phyloP scores from a whole-genome alignment of 2,797 vertebrate genomes.

The Acestrorhynchus altus region DNA sequence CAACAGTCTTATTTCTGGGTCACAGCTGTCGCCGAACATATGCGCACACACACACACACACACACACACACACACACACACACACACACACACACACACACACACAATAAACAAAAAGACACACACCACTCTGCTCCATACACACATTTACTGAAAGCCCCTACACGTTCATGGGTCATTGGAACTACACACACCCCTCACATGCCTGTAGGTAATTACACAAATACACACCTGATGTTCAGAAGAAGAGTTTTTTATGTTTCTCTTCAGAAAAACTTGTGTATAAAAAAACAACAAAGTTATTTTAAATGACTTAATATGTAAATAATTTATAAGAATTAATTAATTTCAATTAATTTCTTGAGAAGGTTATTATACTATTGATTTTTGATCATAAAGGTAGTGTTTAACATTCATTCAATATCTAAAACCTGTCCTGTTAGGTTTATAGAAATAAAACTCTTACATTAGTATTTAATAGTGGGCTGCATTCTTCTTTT shows the following conservation, averaged over 20 bases:
- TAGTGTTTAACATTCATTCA: too few relatives aligned
- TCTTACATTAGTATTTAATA: background rate
- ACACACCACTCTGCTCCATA: background rate
- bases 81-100: background rate
- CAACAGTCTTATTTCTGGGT: slow-evolving; percentile 48
- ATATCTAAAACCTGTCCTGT: background rate
- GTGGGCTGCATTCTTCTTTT: background rate
- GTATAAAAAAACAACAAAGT: too few relatives aligned
- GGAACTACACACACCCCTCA: background rate
- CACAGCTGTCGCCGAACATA: slow-evolving; percentile 46
- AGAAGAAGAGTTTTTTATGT: too few relatives aligned
- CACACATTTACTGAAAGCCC: background rate
- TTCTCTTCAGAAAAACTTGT: too few relatives aligned
- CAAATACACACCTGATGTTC: background rate
- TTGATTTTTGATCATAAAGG: too few relatives aligned
- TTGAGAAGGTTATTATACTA: too few relatives aligned
- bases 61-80: background rate
- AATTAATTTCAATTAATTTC: background rate
- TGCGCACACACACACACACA: background rate
- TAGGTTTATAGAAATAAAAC: background rate
- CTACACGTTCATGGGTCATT: background rate
- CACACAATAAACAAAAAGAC: background rate
- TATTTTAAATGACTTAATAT: too few relatives aligned
- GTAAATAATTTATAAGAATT: too few relatives aligned
- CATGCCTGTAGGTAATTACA: background rate